Base-by-base conservation (phyloP, 2,888 invertebrate genomes). In the Clepsis dumicolana region DNA sequence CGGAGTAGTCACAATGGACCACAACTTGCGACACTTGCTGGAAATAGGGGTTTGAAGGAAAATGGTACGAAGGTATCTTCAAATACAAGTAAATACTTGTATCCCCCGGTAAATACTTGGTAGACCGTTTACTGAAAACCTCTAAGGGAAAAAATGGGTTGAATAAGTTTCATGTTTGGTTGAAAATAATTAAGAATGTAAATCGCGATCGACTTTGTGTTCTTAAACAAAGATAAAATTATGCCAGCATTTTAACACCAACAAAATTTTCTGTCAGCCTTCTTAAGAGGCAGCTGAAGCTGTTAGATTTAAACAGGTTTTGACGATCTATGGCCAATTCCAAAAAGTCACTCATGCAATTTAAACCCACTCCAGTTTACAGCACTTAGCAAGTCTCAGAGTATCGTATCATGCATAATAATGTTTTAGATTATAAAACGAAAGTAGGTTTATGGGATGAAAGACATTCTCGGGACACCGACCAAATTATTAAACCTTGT, bases 1-100 rank as follows among this genome's bases (percentile, higher is more conserved):
- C 68, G 68, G 68, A 38, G 63, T 48, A 35, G 24, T 52, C 59
- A 68, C 68, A 68, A 68, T 68, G 52, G 64, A 68, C 67, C 48
- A 35, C 48, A 48, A 12, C 50, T 50, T 53, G 64, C 59, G 68
- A 68, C 68, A 68, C 64, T 68, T 68, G 57, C 64, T 32, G 50
- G 57, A 48, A 63, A 38, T 68, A 52, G 57, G 65, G 67, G 38
- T 41, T 57, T 12, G 56, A 27, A 24, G 48, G 56, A 25, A 7
- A 57, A 35, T 57, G 38, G 29, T 21, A 32, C 8, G 10, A 54
- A 8, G 1, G 7, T 44, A 44, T 16, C 18, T 44, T 44, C n/a
- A 44, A 18, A 44, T 41, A n/a, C 41, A 41, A 4, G 8, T 44
- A 44, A n/a, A 38, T n/a, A n/a, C n/a, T n/a, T n/a, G n/a, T n/a